These are phyloP conservation scores for Bombyx mandarina DNA, from an alignment of 1,140 invertebrate genomes.

Conservation along the genomic window DNA sequence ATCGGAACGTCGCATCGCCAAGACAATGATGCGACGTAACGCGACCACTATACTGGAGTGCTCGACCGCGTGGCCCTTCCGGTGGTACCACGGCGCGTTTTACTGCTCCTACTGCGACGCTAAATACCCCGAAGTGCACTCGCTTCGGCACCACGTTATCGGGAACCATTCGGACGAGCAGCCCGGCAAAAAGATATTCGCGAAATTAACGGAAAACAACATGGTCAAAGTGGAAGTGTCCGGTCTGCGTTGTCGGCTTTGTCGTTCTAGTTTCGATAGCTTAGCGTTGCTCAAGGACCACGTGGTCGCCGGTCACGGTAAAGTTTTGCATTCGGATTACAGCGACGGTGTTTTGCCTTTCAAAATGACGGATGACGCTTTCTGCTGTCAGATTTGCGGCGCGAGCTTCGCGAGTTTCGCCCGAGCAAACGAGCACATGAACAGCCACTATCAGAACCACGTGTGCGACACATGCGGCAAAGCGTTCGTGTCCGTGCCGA, in stretches of 20 bases:
- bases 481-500: slow-evolving; percentile 71
- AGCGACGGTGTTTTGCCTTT: slow-evolving; percentile 57
- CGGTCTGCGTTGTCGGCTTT: slow-evolving; percentile 48
- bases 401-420: slow-evolving; percentile 33
- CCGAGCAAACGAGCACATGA: slow-evolving; percentile 60
- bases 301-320: slow-evolving; percentile 28
- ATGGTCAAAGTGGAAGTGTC: slow-evolving; percentile 59
- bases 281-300: slow-evolving; percentile 47
- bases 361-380: slow-evolving; percentile 36
- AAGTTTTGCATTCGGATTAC: slow-evolving; percentile 28
- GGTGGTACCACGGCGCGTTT: slow-evolving; percentile 51
- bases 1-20: slow-evolving; percentile 48
- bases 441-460: slow-evolving; percentile 69
- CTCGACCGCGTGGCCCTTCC: slow-evolving; percentile 57
- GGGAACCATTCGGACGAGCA: slow-evolving; percentile 29
- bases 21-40: slow-evolving; percentile 58
- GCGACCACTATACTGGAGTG: slow-evolving; percentile 48
- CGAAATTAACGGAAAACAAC: slow-evolving; percentile 63
- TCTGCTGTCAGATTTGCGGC: slow-evolving; percentile 44
- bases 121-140: slow-evolving; percentile 36
- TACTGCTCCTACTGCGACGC: slow-evolving; percentile 55
- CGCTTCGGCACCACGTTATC: slow-evolving; percentile 36
- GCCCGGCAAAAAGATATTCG: slow-evolving; percentile 46
- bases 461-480: slow-evolving; percentile 77
- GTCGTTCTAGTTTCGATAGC: slow-evolving; percentile 29